Conservation (phyloP, 2,113 vertebrate genomes). For the Odocoileus hemionus region DNA sequence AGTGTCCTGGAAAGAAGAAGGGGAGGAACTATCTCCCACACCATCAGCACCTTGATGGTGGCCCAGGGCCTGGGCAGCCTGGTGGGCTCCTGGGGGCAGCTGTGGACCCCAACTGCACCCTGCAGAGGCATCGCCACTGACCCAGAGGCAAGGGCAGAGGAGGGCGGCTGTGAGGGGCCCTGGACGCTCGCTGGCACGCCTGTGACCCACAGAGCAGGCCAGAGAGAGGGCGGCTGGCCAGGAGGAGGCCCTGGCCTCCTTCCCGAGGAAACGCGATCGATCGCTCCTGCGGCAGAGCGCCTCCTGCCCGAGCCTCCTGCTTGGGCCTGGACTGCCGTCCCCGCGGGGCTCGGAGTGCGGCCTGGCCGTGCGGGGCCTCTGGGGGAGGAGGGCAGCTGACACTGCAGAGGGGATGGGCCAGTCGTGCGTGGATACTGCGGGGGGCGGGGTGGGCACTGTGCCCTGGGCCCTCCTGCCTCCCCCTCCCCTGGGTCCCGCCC, state of each 20-base stretch:
- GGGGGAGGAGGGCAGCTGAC: not conserved
- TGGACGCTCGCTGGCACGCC: not conserved
- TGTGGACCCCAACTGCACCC: not conserved
- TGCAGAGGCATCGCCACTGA: not conserved
- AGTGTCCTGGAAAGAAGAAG: not conserved
- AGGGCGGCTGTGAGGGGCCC: not conserved
- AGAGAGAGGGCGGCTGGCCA: not conserved
- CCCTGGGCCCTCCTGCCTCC: not conserved
- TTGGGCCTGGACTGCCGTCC: not conserved
- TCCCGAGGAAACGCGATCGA: not conserved
- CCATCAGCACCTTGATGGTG: not conserved
- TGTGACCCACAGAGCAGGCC: not conserved
- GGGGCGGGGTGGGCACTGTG: not conserved
- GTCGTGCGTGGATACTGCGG: fast-evolving
- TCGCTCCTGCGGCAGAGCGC: not conserved
- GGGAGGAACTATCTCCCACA: not conserved
- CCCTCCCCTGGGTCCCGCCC: not conserved
- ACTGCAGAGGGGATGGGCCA: fast-evolving
- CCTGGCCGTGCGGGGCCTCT: too few species aligned
- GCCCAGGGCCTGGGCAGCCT: not conserved
- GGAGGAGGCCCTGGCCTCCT: not conserved
- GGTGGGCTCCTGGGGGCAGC: not conserved
- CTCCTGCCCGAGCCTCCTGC: not conserved
- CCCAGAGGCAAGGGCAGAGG: fast-evolving
- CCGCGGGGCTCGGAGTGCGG: fast-evolving